Evolutionary conservation across 37 sponge, comb jelly and placozoan species (phyloP).

Genomic region (Halichondria panicea): DNA sequence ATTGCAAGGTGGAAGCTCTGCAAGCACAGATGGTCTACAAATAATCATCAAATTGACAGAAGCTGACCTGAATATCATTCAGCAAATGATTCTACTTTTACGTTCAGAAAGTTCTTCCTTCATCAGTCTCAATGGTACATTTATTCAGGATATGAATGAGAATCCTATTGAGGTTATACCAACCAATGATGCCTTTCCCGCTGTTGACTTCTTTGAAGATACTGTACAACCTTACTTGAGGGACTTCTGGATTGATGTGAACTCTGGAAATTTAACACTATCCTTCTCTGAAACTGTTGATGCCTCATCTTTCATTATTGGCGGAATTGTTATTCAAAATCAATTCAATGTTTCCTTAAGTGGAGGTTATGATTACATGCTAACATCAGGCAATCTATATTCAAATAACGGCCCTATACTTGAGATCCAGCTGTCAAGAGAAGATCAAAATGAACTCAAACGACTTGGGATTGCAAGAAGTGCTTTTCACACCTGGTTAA

Average conservation of each 20-base stretch:
- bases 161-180: conserved; percentile 54
- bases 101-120: conserved; percentile 50
- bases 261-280: conserved; percentile 65
- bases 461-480: conserved; percentile 49
- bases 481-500: conserved; percentile 52
- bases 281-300: conserved; percentile 83
- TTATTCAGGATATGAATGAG: conserved; percentile 85
- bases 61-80: conserved; percentile 75
- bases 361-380: conserved; percentile 10
- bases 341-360: conserved; percentile 53
- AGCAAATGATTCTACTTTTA: conserved; percentile 48
- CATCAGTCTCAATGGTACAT: conserved; percentile 47
- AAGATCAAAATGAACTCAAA: conserved; percentile 83
- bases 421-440: conserved; percentile 37
- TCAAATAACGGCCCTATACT: conserved; percentile 66
- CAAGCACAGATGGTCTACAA: conserved; percentile 62
- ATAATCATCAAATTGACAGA: conserved; percentile 53
- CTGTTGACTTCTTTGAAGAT: conserved; percentile 51
- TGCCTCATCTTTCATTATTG: conserved; percentile 59
- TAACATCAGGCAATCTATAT: conserved; percentile 40
- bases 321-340: conserved; percentile 53
- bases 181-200: conserved; percentile 22
- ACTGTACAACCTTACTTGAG: conserved; percentile 50
- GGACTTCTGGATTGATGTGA: conserved; percentile 71
- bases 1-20: conserved; percentile 47